Percentiles rank a stretch among this genome's conserved stretches.
phyloP scores from a whole-genome alignment of 2,888 invertebrate genomes.

The Mesorhabditis spiculigera region DNA sequence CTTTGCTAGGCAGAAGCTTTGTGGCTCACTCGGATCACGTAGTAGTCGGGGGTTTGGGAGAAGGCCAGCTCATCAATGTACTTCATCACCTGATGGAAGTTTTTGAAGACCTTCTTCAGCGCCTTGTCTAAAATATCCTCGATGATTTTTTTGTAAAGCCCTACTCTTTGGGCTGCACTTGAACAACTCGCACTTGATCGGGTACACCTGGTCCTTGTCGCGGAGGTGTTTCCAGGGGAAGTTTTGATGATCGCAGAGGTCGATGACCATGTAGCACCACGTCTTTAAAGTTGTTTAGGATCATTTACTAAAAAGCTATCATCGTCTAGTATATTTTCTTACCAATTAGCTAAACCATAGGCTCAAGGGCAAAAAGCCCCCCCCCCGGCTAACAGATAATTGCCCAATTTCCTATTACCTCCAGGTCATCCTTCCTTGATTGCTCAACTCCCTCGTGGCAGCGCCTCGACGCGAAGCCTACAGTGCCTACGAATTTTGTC shows the following conservation, averaged over 20 bases:
- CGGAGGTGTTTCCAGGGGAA: background rate
- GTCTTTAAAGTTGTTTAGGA: background rate
- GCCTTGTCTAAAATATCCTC: background rate
- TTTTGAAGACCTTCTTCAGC: background rate
- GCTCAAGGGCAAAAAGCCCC: too few relatives aligned
- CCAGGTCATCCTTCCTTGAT: slow-evolving; percentile 10
- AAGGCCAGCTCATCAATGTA: background rate
- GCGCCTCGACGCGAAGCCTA: background rate
- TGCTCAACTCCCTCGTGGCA: background rate
- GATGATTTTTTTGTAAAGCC: too few relatives aligned
- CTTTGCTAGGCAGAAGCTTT: too few relatives aligned
- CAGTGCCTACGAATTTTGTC: slow-evolving; percentile 5
- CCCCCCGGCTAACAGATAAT: background rate
- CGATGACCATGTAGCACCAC: slow-evolving; percentile 7
- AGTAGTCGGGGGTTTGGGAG: background rate
- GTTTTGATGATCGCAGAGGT: slow-evolving; percentile 3
- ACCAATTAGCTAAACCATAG: too few relatives aligned
- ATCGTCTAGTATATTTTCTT: too few relatives aligned
- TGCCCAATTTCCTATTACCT: background rate
- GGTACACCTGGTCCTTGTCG: background rate
- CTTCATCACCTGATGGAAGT: slow-evolving; percentile 1
- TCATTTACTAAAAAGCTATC: too few relatives aligned
- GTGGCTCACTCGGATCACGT: background rate
- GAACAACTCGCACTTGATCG: background rate
- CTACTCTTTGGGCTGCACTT: background rate